Percentiles rank a stretch among this genome's conserved stretches.
These are phyloP conservation scores for Oriolus oriolus DNA, from an alignment of 2,113 vertebrate species.

Conservation along the genomic window DNA sequence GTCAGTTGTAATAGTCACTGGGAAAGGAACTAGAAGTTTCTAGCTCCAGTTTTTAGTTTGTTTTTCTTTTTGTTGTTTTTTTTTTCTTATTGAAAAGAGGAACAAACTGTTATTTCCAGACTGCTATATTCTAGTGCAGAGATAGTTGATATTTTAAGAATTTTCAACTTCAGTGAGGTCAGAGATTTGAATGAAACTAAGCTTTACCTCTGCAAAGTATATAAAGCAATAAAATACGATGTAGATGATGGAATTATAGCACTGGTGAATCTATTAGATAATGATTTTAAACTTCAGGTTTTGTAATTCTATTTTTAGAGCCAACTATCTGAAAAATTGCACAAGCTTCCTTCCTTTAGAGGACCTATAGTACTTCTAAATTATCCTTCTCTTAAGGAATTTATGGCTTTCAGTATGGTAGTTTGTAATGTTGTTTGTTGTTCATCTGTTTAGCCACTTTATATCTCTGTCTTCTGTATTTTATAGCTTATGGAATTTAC, in stretches of 20 bases:
- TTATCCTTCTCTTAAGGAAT: neutral
- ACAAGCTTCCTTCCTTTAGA: neutral
- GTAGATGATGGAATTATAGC: neutral
- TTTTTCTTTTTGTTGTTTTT: neutral
- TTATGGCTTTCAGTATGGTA: neutral
- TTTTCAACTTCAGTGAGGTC: neutral
- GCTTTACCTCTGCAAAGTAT: neutral
- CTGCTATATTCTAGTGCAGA: neutral
- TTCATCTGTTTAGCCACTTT: neutral
- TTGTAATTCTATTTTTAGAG: neutral
- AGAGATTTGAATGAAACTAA: neutral
- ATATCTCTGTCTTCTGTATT: neutral
- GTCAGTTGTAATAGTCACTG: neutral
- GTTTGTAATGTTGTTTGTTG: neutral
- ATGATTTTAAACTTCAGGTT: neutral
- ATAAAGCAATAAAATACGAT: neutral
- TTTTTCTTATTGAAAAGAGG: neutral
- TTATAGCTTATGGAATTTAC: neutral
- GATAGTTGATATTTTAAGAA: neutral
- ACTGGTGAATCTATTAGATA: neutral
- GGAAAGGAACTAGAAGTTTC: neutral
- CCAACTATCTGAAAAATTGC: neutral
- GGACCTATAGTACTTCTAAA: neutral
- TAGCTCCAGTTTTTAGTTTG: neutral
- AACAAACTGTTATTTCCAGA: neutral